These are phyloP conservation scores for Tapera naevia DNA, from an alignment of 2,797 vertebrate species.

Conservation along the genomic window DNA sequence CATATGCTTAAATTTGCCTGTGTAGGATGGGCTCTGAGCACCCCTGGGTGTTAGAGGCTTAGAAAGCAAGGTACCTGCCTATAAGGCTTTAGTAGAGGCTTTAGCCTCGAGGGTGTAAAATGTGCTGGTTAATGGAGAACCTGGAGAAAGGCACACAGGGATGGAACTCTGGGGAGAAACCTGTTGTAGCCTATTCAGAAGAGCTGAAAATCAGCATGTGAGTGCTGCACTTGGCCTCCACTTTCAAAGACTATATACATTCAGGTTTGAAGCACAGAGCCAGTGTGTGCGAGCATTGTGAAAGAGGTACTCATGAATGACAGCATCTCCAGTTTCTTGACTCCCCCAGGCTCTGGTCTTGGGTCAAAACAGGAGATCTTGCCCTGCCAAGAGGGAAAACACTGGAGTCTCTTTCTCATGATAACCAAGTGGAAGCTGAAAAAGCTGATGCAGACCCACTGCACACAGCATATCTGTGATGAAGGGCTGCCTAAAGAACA, in stretches of 20 bases:
- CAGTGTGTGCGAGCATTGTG: neutral
- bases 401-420: neutral
- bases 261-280: neutral
- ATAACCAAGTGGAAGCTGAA: neutral
- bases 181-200: neutral
- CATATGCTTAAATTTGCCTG: neutral
- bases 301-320: neutral
- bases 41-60: neutral
- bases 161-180: neutral
- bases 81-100: neutral
- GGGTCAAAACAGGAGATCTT: neutral
- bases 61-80: neutral
- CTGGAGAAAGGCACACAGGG: neutral
- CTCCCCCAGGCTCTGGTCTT: neutral
- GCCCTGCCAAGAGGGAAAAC: neutral
- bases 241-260: neutral
- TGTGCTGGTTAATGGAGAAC: neutral
- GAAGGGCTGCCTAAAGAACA: neutral
- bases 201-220: neutral
- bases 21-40: neutral
- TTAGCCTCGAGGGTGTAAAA: neutral
- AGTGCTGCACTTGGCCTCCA: neutral
- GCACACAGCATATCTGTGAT: fast-evolving
- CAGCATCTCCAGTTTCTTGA: neutral
- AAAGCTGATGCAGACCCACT: neutral